Base-by-base conservation (phyloP, 2,113 vertebrate species). In the Melanerpes formicivorus region DNA sequence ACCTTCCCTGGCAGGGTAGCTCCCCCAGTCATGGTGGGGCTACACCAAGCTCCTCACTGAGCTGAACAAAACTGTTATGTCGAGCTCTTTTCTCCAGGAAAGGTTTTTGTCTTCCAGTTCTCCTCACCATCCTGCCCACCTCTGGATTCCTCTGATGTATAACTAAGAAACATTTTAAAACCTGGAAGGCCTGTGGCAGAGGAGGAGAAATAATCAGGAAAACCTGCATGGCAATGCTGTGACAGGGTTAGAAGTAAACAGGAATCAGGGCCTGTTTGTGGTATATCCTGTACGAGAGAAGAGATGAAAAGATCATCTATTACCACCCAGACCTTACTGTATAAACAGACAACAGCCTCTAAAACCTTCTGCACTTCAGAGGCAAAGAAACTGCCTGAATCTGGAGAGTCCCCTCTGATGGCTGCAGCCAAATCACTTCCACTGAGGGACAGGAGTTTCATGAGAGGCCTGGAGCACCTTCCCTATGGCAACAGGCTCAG, bases 201-300 rank as follows among this genome's bases (percentile, higher is more conserved):
- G 54, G 30, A 88, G 62, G 26, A 93, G 72, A 89, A 63, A 69
- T 72, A 82, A 79, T 48, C 78, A 93, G 88, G 89, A 90, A 91
- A 93, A 79, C 29, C 70, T 67, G 54, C 4, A 18, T 50, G 93
- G 79, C 40, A 94, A 78, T 30, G 70, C 59, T 91, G 75, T 4
- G 3, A 92, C 65, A 90, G 72, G 12, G 5, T 64, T 96, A 74
- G 60, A 93, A 85, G 95, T 94, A 94, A 96, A 95, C 93, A 95
- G 93, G 94, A 94, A 96, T 96, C 1, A 0, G 44, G 26, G 62
- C 65, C 89, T 87, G 81, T 87, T 89, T 92, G 89, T 89, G 60
- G 87, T 89, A 93, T 87, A 93, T 95, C 93, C 93, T 94, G 91
- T 93, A 82, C 56, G 60, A 89, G 9, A 71, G 48, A 64, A 72